These are phyloP conservation scores for Bombyx huttoni DNA, from an alignment of 2,888 invertebrate genomes.

Conservation along the genomic window DNA sequence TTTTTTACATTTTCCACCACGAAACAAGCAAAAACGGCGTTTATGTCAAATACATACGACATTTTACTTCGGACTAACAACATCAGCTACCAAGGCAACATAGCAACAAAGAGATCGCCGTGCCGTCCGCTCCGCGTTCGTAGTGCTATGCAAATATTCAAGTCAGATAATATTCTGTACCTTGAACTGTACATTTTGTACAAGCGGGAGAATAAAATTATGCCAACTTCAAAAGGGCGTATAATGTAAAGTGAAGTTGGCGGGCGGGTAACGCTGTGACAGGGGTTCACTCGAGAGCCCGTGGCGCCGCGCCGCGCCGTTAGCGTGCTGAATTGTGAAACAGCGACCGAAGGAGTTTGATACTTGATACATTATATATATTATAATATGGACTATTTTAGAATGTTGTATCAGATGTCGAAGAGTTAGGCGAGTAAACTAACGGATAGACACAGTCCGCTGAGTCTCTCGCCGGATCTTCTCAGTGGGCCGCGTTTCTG, in stretches of 20 bases:
- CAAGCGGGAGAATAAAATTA: not conserved
- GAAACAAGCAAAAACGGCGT: not conserved
- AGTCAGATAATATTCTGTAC: too few species aligned
- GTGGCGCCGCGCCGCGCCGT: slow-evolving; percentile 31
- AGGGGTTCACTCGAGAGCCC: slow-evolving; percentile 22
- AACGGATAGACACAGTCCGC: too few species aligned
- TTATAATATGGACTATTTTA: too few species aligned
- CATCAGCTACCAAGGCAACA: slow-evolving; percentile 1
- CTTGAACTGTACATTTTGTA: too few species aligned
- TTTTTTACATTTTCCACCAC: not conserved
- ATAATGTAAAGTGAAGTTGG: slow-evolving; percentile 1
- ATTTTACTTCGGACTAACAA: not conserved
- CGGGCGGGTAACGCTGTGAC: slow-evolving; percentile 13
- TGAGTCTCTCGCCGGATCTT: too few species aligned
- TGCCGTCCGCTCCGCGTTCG: not conserved
- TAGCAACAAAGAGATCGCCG: slow-evolving; percentile 2
- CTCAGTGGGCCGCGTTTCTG: too few species aligned
- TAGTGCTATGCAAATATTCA: not conserved
- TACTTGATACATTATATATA: slow-evolving; percentile 8
- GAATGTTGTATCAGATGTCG: too few species aligned
- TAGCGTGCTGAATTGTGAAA: slow-evolving; percentile 13
- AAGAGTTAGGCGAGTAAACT: too few species aligned
- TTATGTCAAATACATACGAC: not conserved
- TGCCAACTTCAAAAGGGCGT: slow-evolving; percentile 6
- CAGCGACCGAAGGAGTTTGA: slow-evolving; percentile 12